Percentiles rank a stretch among this genome's conserved stretches.
These are phyloP conservation scores for Agonopterix alstromeriana DNA, from an alignment of 2,888 invertebrate genomes.

Conservation along the genomic window DNA sequence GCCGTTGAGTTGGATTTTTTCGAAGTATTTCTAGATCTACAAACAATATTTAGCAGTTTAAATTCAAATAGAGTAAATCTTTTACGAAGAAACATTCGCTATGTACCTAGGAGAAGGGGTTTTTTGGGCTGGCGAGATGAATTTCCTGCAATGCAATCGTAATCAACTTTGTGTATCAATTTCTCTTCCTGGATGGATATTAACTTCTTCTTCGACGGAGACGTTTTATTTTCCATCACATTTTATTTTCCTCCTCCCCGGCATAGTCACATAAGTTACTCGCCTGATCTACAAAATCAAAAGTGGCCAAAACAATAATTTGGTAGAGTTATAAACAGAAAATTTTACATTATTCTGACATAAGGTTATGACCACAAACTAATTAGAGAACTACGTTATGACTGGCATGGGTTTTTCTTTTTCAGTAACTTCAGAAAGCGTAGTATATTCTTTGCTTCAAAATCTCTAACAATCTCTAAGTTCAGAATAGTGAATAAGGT, in stretches of 20 bases:
- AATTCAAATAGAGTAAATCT: not conserved
- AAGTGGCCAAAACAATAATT: slow-evolving; percentile 35
- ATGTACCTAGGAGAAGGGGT: slow-evolving; percentile 38
- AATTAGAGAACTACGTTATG: no score
- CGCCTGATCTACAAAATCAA: slow-evolving; percentile 20
- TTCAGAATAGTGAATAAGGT: no score
- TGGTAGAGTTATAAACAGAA: slow-evolving; percentile 24
- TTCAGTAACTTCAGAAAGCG: not conserved
- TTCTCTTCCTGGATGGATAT: slow-evolving; percentile 59
- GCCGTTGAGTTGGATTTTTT: slow-evolving; percentile 29
- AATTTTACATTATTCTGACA: slow-evolving; percentile 44
- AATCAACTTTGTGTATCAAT: slow-evolving; percentile 47
- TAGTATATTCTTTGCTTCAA: no score
- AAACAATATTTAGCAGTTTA: slow-evolving; percentile 6
- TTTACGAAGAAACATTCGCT: not conserved
- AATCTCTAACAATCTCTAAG: no score
- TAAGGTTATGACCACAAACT: slow-evolving; percentile 20
- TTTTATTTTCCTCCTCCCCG: slow-evolving; percentile 59
- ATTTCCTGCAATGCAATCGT: slow-evolving; percentile 35
- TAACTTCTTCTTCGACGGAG: slow-evolving; percentile 57
- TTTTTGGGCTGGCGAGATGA: slow-evolving; percentile 33
- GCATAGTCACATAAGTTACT: slow-evolving; percentile 51
- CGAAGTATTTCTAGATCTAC: slow-evolving; percentile 51
- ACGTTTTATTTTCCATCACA: slow-evolving; percentile 72
- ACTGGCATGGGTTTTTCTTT: not conserved